These are phyloP conservation scores for Pontoporia blainvillei DNA, from an alignment of 2,113 vertebrate genomes.

Conservation along the genomic window DNA sequence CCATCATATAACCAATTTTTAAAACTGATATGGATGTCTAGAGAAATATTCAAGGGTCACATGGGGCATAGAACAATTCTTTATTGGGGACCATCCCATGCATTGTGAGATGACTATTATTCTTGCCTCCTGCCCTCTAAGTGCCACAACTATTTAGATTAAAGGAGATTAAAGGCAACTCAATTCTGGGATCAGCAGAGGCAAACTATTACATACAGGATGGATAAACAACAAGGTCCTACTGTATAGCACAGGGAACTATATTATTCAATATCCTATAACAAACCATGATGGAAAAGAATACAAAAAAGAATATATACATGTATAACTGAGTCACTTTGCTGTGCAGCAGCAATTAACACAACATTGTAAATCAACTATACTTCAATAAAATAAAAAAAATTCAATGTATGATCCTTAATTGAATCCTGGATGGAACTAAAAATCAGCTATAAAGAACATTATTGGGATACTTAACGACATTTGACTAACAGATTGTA, in stretches of 20 bases:
- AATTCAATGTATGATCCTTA: not conserved
- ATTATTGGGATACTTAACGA: not conserved
- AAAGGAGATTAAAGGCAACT: not conserved
- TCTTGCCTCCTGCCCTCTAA: not conserved
- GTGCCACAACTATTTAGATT: not conserved
- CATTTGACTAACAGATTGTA: not conserved
- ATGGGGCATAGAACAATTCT: not conserved
- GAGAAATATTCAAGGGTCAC: not conserved
- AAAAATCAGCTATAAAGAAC: not conserved
- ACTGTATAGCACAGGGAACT: no score
- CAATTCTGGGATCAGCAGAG: not conserved
- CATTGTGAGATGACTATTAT: not conserved
- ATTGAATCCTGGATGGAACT: not conserved
- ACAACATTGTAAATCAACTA: no score
- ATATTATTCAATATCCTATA: no score
- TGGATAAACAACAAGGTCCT: no score
- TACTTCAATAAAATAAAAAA: no score
- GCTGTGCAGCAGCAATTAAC: no score
- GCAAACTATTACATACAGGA: no score
- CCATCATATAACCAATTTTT: not conserved
- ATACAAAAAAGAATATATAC: no score
- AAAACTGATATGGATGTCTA: not conserved
- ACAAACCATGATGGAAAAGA: no score
- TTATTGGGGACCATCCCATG: not conserved
- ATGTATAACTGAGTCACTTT: no score